Evolutionary conservation across 2,797 vertebrate genomes (phyloP).

Genomic region (Thamnophis elegans): DNA sequence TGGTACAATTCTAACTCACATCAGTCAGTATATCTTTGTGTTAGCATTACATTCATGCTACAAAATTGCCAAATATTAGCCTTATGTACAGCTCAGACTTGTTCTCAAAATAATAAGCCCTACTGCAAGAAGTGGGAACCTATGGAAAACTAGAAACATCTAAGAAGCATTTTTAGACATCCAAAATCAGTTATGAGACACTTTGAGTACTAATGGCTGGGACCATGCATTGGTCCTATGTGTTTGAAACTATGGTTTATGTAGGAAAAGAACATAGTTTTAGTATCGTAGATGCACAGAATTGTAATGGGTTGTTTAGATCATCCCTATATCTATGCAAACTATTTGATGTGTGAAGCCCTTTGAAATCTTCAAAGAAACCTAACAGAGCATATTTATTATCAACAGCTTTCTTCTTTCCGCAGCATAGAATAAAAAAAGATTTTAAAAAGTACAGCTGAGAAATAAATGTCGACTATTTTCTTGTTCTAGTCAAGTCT

Average conservation of each 20-base stretch:
- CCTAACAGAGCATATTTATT: neutral
- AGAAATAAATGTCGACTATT: slow-evolving; percentile 29
- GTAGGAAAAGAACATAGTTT: neutral
- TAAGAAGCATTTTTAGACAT: neutral
- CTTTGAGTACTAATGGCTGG: neutral
- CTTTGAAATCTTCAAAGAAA: neutral
- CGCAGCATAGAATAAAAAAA: slow-evolving; percentile 1
- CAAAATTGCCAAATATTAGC: neutral
- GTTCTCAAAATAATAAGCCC: neutral
- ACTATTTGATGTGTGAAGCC: neutral
- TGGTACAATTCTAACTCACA: neutral
- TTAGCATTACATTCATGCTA: neutral
- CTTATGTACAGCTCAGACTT: neutral
- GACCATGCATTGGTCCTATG: neutral
- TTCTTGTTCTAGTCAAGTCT: neutral
- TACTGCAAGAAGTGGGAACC: neutral
- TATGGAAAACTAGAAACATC: neutral
- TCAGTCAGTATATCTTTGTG: neutral
- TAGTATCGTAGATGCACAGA: neutral
- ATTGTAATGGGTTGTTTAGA: neutral
- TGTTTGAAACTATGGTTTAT: neutral
- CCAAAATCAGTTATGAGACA: neutral
- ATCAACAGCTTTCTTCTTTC: neutral
- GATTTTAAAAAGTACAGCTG: neutral
- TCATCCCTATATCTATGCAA: neutral